Evolutionary conservation across 2,113 vertebrate genomes (phyloP).

Genomic region (Garra rufa): DNA sequence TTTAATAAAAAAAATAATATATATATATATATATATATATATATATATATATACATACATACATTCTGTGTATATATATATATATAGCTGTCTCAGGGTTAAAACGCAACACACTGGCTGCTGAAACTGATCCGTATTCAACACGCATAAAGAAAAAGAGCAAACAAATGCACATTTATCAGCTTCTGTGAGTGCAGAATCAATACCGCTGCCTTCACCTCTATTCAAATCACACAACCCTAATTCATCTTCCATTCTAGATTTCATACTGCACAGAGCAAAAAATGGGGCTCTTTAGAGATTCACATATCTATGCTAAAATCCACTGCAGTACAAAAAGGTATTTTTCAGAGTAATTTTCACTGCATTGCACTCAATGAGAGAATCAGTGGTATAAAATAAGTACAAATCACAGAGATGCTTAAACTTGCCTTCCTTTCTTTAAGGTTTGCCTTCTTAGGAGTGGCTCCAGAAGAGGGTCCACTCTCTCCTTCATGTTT

Average conservation of each 20-base stretch:
- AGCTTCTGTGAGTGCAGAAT: constrained; percentile 70
- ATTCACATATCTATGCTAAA: background rate
- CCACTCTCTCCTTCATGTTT: constrained; percentile 79
- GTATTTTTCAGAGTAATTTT: background rate
- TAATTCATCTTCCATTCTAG: constrained; percentile 77
- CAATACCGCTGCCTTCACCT: constrained; percentile 71
- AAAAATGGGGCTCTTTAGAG: background rate
- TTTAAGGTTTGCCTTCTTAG: constrained; percentile 80
- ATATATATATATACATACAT: too few species aligned
- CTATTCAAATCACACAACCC: constrained; percentile 68
- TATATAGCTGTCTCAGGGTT: background rate
- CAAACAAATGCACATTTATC: constrained; percentile 79
- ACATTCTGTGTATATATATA: too few species aligned
- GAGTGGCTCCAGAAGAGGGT: constrained; percentile 79
- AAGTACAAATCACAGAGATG: background rate
- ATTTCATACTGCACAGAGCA: constrained; percentile 72
- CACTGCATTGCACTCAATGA: background rate
- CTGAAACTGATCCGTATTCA: constrained; percentile 75
- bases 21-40: too few species aligned
- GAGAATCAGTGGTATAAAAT: background rate
- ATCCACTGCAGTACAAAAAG: background rate
- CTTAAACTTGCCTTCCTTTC: constrained; percentile 81
- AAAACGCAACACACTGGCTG: background rate
- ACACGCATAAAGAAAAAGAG: constrained; percentile 75
- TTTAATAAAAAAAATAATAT: too few species aligned